Evolutionary conservation across 1,140 invertebrate species (phyloP).

Genomic region (Globodera ellingtonae): DNA sequence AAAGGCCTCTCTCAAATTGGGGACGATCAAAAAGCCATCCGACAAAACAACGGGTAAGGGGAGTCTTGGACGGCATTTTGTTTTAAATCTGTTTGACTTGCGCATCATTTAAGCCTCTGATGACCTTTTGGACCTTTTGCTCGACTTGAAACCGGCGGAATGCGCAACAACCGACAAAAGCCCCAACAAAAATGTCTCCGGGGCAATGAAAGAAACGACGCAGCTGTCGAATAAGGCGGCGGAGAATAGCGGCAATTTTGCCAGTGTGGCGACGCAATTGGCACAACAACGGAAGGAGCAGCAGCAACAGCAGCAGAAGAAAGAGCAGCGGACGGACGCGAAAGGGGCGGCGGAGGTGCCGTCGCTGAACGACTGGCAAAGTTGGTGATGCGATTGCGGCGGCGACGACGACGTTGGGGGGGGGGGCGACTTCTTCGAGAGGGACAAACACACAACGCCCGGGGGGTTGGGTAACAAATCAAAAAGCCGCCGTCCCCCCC

Average conservation of each 20-base stretch:
- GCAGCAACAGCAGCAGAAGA: neutral
- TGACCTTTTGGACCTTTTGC: neutral
- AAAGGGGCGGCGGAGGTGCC: neutral
- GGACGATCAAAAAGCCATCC: conserved; percentile 5
- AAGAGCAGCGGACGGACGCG: neutral
- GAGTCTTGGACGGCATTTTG: neutral
- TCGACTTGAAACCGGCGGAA: neutral
- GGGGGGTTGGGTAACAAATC: no score
- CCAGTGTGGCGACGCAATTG: neutral
- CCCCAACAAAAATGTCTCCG: neutral
- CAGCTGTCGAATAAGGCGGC: neutral
- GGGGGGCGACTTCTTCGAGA: neutral
- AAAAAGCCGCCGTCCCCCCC: no score
- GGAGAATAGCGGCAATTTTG: neutral
- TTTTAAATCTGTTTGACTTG: neutral
- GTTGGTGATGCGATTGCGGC: conserved; percentile 7
- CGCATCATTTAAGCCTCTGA: neutral
- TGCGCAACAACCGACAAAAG: neutral
- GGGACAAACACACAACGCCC: no score
- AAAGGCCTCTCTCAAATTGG: conserved; percentile 19
- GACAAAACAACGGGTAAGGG: conserved; percentile 6
- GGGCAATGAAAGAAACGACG: neutral
- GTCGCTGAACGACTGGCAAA: conserved; percentile 17
- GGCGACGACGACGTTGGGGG: no score
- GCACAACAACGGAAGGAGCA: neutral